Evolutionary conservation across 2,113 vertebrate genomes (phyloP), one percentile per base, ranked within the genome.

Genomic region (Actenoides lindsayi): DNA sequence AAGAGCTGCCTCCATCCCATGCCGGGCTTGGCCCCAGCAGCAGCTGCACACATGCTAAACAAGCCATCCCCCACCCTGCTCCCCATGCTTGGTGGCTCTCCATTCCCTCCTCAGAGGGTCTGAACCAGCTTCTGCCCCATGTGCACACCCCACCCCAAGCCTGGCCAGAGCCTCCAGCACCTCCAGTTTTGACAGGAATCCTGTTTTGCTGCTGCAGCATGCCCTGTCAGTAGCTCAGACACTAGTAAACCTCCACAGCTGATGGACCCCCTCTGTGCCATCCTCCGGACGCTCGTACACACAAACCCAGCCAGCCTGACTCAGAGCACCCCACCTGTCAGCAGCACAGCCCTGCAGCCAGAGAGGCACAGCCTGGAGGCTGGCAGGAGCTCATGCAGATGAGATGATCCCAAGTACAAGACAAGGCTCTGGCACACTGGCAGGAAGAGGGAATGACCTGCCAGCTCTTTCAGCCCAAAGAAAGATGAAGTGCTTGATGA

Each of bases 1-100:
- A 0, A 41, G 78, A 68, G 77, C 70, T 1, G 10, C 59, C 77
- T 70, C 83, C 46, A 5, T 51, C 89, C 93, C 86, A 90, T 4
- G 0, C 23, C 5, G 0, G 31, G 59, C 71, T 65, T 11, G 0
- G 51, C 10, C 1, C 1, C 2, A 57, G 57, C 87, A 41, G 56
- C 62, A 28, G 44, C 48, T 33, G 51, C 12, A 2, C 44, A 33
- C 6, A 0, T 8, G 18, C 12, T 13, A 10, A 35, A 30, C 3
- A 2, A 0, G 33, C n/a, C 73, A 51, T 4, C 28, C 30, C n/a
- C n/a, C 21, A 75, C 5, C 33, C 73, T 1, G 0, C 28, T 53
- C 39, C 48, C 27, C 31, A 10, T 17, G 37, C 48, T 41, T 51
- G 14, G 19, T 19, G 14, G 41, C 54, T 73, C 53, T n/a, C 21